Conservation (phyloP, 2,113 vertebrate genomes). For the Gallinago jamesoni region DNA sequence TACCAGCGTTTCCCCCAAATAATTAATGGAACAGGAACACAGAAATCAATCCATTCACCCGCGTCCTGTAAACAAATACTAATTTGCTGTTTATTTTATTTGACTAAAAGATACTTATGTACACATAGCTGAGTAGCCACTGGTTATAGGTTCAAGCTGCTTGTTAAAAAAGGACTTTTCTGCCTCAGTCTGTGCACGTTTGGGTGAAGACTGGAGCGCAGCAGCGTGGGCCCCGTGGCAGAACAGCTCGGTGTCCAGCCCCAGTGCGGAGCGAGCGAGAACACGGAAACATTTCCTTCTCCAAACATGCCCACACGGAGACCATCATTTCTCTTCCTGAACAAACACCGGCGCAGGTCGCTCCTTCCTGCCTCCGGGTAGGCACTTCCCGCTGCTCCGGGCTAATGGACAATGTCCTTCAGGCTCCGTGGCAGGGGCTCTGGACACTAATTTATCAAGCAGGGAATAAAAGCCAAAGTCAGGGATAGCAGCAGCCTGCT, state of each 20-base stretch:
- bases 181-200: background rate
- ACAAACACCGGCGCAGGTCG: background rate
- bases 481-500: background rate
- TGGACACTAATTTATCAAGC: background rate
- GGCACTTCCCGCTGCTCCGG: background rate
- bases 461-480: background rate
- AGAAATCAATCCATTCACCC: background rate
- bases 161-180: background rate
- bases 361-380: background rate
- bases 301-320: background rate
- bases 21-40: background rate
- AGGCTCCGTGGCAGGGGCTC: background rate
- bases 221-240: background rate
- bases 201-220: accelerated
- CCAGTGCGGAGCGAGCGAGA: background rate
- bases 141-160: background rate
- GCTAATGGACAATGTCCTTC: background rate
- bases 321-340: background rate
- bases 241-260: background rate
- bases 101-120: background rate
- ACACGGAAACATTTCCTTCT: background rate
- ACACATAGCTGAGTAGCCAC: background rate
- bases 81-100: background rate
- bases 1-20: background rate
- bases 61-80: background rate